These are phyloP conservation scores for Lypha dubia DNA, from an alignment of 2,888 invertebrate species.

Conservation along the genomic window DNA sequence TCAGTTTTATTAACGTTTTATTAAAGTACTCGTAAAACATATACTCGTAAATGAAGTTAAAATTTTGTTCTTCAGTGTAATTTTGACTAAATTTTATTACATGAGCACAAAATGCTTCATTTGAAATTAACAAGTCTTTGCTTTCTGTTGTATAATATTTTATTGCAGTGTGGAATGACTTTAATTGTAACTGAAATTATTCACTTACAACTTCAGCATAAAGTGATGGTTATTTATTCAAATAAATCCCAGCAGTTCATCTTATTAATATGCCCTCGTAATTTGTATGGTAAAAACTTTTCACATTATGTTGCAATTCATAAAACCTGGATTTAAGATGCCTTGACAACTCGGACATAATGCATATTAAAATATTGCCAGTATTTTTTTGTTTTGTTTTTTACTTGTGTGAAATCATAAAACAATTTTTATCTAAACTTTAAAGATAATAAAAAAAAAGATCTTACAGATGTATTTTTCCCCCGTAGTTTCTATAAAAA, in stretches of 20 bases:
- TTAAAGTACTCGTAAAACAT: too few relatives aligned
- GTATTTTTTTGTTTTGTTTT: constrained; percentile 39
- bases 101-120: too few relatives aligned
- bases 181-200: too few relatives aligned
- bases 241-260: too few relatives aligned
- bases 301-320: constrained; percentile 24
- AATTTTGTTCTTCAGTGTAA: too few relatives aligned
- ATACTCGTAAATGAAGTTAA: too few relatives aligned
- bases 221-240: not conserved
- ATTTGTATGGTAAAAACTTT: not conserved
- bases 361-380: constrained; percentile 48
- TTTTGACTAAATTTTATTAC: too few relatives aligned
- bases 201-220: not conserved
- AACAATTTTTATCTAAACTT: constrained; percentile 25
- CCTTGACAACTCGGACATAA: not conserved
- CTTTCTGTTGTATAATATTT: too few relatives aligned
- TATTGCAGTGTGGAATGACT: too few relatives aligned
- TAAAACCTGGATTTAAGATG: constrained; percentile 38
- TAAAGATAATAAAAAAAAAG: constrained; percentile 41
- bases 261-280: not conserved
- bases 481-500: constrained; percentile 41
- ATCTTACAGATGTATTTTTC: constrained; percentile 54
- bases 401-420: constrained; percentile 49
- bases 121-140: too few relatives aligned
- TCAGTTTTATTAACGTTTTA: too few relatives aligned